Percentiles rank a stretch among this genome's conserved stretches.
Conservation (phyloP, 2,888 invertebrate genomes). For the Diarsia brunnea region DNA sequence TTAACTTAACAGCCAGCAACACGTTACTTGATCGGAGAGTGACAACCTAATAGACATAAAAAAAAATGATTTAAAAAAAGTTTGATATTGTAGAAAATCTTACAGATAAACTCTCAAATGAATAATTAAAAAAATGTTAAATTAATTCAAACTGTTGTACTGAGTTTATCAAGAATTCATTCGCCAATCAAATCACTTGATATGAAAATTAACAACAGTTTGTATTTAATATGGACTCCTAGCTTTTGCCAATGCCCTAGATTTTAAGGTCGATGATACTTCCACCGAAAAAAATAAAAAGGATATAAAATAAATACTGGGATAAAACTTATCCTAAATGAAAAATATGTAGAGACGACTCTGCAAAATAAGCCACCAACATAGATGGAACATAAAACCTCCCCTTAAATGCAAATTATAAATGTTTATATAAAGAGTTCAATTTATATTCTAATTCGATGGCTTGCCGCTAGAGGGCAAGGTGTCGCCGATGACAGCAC, state of each 20-base stretch:
- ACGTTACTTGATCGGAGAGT: not conserved
- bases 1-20: not conserved
- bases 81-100: not conserved
- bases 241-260: too few species aligned
- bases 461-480: slow-evolving; percentile 80
- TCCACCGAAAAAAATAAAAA: too few species aligned
- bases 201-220: not conserved
- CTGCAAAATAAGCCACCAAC: not conserved
- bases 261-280: not conserved
- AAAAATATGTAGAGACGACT: too few species aligned
- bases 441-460: slow-evolving; percentile 89
- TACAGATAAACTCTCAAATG: not conserved
- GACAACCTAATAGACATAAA: not conserved
- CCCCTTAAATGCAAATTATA: slow-evolving; percentile 87
- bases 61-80: too few species aligned
- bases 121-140: not conserved
- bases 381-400: slow-evolving; percentile 5
- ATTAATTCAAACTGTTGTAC: not conserved
- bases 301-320: too few species aligned
- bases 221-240: too few species aligned
- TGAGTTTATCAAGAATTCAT: not conserved
- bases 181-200: not conserved
- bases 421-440: slow-evolving; percentile 88
- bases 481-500: slow-evolving; percentile 74
- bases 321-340: too few species aligned